Conservation (phyloP, 2,797 vertebrate species). For the Serranus cabrilla region DNA sequence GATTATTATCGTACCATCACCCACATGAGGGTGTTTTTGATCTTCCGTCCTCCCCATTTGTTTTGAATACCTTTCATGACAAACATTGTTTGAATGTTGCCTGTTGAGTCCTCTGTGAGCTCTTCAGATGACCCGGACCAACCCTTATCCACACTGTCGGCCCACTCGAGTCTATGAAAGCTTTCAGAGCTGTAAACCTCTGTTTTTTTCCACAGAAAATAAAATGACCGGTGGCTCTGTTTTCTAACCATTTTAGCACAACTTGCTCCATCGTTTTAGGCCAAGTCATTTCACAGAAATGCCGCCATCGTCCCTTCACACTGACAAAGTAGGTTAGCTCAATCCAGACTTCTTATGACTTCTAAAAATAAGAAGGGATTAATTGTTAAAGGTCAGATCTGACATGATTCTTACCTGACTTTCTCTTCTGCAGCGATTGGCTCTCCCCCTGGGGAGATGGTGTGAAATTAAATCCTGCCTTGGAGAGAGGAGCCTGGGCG, state of each 20-base stretch:
- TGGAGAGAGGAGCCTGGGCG: conserved; percentile 61
- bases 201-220: conserved; percentile 2
- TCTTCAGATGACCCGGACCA: conserved; percentile 25
- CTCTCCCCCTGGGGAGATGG: conserved; percentile 67
- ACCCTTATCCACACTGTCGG: background rate
- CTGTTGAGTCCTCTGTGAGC: conserved; percentile 11
- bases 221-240: background rate
- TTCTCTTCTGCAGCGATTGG: conserved; percentile 69
- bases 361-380: conserved; percentile 85
- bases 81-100: conserved; percentile 36
- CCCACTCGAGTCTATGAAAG: background rate
- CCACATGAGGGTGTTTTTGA: conserved; percentile 42
- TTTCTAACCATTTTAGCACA: conserved; percentile 1
- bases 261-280: conserved; percentile 28
- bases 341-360: conserved; percentile 61
- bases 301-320: conserved; percentile 35
- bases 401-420: conserved; percentile 82
- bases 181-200: conserved; percentile 8
- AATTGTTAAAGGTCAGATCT: conserved; percentile 85
- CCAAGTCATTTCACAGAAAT: conserved; percentile 36
- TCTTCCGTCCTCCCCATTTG: conserved; percentile 23
- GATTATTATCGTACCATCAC: conserved; percentile 46
- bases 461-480: conserved; percentile 81
- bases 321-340: conserved; percentile 77
- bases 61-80: conserved; percentile 54